phyloP scores from a whole-genome alignment of 2,113 vertebrate genomes.

The Lutjanus erythropterus region DNA sequence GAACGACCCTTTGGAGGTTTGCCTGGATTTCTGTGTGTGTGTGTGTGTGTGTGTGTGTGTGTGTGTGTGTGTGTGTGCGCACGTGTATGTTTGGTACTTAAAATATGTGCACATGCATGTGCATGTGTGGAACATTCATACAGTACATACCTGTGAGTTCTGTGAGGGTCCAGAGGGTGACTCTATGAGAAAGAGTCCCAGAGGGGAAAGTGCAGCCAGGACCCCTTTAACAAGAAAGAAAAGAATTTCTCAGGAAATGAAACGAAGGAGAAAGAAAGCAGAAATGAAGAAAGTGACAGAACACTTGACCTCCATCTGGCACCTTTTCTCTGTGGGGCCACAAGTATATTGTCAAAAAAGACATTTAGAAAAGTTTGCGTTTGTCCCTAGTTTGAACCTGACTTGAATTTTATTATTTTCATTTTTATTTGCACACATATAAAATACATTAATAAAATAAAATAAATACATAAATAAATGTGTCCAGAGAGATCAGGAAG shows the following conservation, averaged over 20 bases:
- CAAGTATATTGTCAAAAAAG: neutral
- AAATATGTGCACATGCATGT: conserved; percentile 19
- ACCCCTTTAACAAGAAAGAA: conserved; percentile 34
- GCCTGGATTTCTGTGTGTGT: conserved; percentile 2
- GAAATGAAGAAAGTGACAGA: neutral
- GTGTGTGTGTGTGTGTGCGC: conserved; percentile 23
- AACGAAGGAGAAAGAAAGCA: conserved; percentile 10
- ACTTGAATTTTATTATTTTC: no score
- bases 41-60: neutral
- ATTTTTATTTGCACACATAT: no score
- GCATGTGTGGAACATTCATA: conserved; percentile 40
- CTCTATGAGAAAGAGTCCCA: neutral
- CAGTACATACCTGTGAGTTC: conserved; percentile 32
- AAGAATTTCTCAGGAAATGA: conserved; percentile 43
- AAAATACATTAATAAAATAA: no score
- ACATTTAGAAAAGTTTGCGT: neutral
- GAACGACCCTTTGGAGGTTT: conserved; percentile 5
- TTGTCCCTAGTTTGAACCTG: neutral
- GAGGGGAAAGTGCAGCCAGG: conserved; percentile 15
- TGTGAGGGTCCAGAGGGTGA: conserved; percentile 37
- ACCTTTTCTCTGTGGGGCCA: neutral
- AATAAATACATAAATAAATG: no score
- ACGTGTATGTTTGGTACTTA: neutral
- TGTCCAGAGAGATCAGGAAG: no score
- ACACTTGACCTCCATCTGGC: conserved; percentile 1